Percentiles rank a stretch among this genome's conserved stretches.
These are phyloP conservation scores for Strix occidentalis DNA, from an alignment of 2,797 vertebrate species.

Conservation along the genomic window DNA sequence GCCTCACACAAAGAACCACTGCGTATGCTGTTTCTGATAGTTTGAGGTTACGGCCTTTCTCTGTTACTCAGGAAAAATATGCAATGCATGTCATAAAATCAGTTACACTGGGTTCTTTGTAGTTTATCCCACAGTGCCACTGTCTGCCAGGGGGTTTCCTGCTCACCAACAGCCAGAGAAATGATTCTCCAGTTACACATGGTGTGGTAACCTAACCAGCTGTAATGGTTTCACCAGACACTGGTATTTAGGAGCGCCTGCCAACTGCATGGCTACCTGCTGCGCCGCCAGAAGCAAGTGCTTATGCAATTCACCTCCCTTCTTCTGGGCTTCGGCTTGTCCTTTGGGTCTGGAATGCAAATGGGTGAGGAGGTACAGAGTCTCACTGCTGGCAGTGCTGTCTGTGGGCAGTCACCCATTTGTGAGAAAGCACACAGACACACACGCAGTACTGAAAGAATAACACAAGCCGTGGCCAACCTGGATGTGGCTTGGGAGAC, in stretches of 20 bases:
- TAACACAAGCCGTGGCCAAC: neutral
- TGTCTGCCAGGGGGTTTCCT: conserved; percentile 52
- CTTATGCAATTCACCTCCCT: neutral
- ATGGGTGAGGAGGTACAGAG: neutral
- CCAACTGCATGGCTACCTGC: neutral
- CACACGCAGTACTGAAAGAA: neutral
- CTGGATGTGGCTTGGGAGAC: rapidly evolving
- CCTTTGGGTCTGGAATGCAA: neutral
- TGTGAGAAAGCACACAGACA: neutral
- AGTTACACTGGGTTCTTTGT: neutral
- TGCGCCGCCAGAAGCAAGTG: neutral
- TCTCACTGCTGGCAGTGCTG: neutral
- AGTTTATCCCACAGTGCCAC: conserved; percentile 4
- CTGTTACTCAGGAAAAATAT: neutral
- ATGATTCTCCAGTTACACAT: neutral
- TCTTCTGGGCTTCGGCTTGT: neutral
- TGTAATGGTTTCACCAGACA: conserved; percentile 28
- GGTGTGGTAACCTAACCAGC: neutral
- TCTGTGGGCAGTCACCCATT: rapidly evolving
- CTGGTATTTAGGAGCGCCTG: neutral
- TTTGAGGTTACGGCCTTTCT: neutral
- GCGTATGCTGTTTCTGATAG: neutral
- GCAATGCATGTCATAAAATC: neutral
- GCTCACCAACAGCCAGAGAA: neutral
- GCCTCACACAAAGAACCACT: neutral